These are phyloP conservation scores for Drosophila acutilabella DNA, from an alignment of 2,888 invertebrate genomes.

Conservation along the genomic window DNA sequence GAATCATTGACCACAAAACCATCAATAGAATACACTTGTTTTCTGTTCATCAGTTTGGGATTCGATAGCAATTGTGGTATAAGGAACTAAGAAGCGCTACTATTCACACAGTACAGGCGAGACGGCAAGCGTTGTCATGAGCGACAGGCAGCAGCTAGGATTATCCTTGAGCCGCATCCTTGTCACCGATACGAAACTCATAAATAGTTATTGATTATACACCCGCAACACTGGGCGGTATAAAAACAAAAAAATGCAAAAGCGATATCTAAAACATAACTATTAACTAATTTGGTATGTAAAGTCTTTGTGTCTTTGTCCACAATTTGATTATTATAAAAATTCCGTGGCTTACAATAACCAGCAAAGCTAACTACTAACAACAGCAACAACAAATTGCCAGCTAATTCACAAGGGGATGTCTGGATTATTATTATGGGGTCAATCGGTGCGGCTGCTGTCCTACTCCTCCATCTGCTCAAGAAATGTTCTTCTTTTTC, in stretches of 20 bases:
- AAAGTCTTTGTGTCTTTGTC: slow-evolving; percentile 78
- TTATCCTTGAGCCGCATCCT: slow-evolving; percentile 42
- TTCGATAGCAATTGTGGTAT: slow-evolving; percentile 41
- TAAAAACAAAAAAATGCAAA: slow-evolving; percentile 63
- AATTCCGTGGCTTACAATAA: slow-evolving; percentile 48
- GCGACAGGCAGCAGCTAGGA: slow-evolving; percentile 60
- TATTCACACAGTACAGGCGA: slow-evolving; percentile 55
- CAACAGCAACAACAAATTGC: slow-evolving; percentile 65
- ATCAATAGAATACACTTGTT: slow-evolving; percentile 6
- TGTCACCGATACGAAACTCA: slow-evolving; percentile 77
- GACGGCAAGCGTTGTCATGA: slow-evolving; percentile 70
- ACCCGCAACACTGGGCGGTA: slow-evolving; percentile 44
- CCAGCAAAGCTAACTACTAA: slow-evolving; percentile 63
- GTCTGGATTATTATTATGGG: slow-evolving; percentile 26
- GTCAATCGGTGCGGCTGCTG: slow-evolving; percentile 37
- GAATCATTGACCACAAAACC: slow-evolving; percentile 5
- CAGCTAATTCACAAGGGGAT: slow-evolving; percentile 51
- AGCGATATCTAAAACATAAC: slow-evolving; percentile 69
- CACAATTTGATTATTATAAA: slow-evolving; percentile 62
- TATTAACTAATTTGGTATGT: slow-evolving; percentile 80
- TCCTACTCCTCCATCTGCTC: slow-evolving; percentile 16
- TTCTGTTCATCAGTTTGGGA: slow-evolving; percentile 38
- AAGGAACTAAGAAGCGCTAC: slow-evolving; percentile 64
- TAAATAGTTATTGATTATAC: slow-evolving; percentile 59
- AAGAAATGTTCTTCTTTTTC: slow-evolving; percentile 27